Base-by-base conservation (phyloP, 1,140 invertebrate genomes). In the Drosophila jambulina region DNA sequence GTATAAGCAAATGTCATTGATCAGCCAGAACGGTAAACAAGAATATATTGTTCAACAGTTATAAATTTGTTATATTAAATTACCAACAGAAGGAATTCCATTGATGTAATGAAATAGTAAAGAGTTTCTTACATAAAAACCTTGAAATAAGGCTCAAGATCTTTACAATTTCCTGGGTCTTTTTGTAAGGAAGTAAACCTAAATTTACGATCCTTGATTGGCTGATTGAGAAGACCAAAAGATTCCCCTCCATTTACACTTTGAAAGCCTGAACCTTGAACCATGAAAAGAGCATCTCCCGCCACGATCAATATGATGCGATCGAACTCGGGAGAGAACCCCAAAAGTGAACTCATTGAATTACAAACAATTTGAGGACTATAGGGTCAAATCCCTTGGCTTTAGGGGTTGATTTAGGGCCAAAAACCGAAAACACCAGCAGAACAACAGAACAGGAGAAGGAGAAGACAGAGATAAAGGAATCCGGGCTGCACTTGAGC, bases 381-480 rank as follows among this genome's bases (percentile, higher is more conserved):
- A 45, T 72, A 74, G 70, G 70, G 70, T 74, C 68, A 74, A 72
- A 74, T 72, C 70, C 68, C 70, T 72, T 60, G 67, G 53, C 70
- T 74, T 74, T 74, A 74, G 56, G 70, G 70, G 70, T 74, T 74
- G 70, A 60, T 74, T 74, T 72, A 74, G 70, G 70, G 70, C 63
- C 54, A 74, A 48, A 48, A 10, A 36, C n/a, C 21, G 7, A 70
- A 72, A 60, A 72, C 36, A 60, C 42, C 42, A 59, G 21, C 42
- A 21, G n/a, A 49, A 25, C 10, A 58, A 19, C 34, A 53, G 19
- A 19, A 70, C 53, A 32, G 25, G 25, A 45, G 48, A 25, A 29
- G 56, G 38, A 19, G 3, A 27, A 29, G 9, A 29, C 23, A 17
- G 42, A 74, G 71, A 75, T 38, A 75, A 74, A 54, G 67, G 70